Base-by-base conservation (phyloP, 2,888 invertebrate genomes). In the Dynastes hyllus region DNA sequence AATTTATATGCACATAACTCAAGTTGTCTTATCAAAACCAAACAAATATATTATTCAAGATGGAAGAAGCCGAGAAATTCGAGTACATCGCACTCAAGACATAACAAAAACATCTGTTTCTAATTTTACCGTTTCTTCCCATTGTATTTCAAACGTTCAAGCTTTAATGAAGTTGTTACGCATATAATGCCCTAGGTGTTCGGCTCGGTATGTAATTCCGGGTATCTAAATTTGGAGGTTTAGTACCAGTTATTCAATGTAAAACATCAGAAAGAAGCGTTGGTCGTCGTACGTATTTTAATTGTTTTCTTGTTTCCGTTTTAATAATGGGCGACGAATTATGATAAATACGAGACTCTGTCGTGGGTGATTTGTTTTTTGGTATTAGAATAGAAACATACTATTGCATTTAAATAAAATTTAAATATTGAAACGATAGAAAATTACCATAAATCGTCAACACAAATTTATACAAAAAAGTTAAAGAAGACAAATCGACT, bases 131-230 rank as follows among this genome's bases (percentile, higher is more conserved):
- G 27, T 75, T 61, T 58, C 61, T 61, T 58, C 61, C 73, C 45
- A 61, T 75, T 75, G 61, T 75, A 50, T 61, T 61, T 61, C 13
- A 45, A 27, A 50, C 22, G 61, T 61, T 69, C 51, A 29, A 53
- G 27, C 29, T 69, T 75, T 75, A 75, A 75, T 75, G 73, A 58
- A 75, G 61, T 75, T 75, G 61, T 75, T 75, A 61, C 13, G 73
- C 45, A 75, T 75, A 61, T 75, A 75, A 75, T 75, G 45, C 61
- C 8, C 22, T 9, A 16, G 13, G 45, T 75, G 45, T 50, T 61
- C 27, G 45, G 5, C 16, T n/a, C 29, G 8, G 11, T 75, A 50
- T 51, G 51, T 51, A 50, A 53, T 51, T 69, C 29, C 69, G 69
- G 69, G 27, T 63, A 63, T 32, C 63, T 32, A 63, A 63, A 29